Evolutionary conservation across 2,113 vertebrate species (phyloP), one percentile per base, ranked within the genome.

Genomic region (Peromyscus polionotus): DNA sequence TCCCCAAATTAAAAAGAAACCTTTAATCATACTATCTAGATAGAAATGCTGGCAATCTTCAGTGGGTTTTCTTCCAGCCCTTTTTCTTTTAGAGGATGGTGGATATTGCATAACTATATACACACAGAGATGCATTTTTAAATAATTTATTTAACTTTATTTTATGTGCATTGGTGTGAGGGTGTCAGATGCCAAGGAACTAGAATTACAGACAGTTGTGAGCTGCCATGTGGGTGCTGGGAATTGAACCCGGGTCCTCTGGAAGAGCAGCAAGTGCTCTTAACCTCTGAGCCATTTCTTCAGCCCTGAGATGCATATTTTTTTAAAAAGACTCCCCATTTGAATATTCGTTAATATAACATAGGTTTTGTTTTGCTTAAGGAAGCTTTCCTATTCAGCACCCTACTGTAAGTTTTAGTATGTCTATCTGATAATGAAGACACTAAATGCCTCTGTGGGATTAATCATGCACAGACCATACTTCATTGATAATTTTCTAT

Each of bases 281-380:
- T 48, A 48, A 48, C 45, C 45, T 7, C 45, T 48, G 45, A 48
- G 45, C 45, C 45, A 48, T 48, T 48, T 48, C 45, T 48, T 48
- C 45, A 48, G 45, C 6, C 45, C 45, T 6, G 17, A 31, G 6
- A 31, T 42, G 31, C 10, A 10, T 67, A 6, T 61, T 20, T 11
- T 42, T 42, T 39, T n/a, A 65, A 81, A 76, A 51, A 92, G 31
- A 36, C 5, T 72, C 95, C 95, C 85, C 48, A 80, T n/a, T 83
- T 17, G 4, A 24, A 10, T 72, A 19, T 93, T 81, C 93, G 7
- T 0, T 86, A 90, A 7, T 0, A 68, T 92, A 90, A 48, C 19
- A 83, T 14, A 88, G 28, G 33, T 80, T 70, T 72, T 97, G 26
- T 90, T 95, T 96, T 95, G 42, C 3, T 77, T 92, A 95, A 72